Evolutionary conservation across 2,797 vertebrate genomes (phyloP), one percentile per base, ranked within the genome.

Genomic region (Poeciliopsis gracilis): DNA sequence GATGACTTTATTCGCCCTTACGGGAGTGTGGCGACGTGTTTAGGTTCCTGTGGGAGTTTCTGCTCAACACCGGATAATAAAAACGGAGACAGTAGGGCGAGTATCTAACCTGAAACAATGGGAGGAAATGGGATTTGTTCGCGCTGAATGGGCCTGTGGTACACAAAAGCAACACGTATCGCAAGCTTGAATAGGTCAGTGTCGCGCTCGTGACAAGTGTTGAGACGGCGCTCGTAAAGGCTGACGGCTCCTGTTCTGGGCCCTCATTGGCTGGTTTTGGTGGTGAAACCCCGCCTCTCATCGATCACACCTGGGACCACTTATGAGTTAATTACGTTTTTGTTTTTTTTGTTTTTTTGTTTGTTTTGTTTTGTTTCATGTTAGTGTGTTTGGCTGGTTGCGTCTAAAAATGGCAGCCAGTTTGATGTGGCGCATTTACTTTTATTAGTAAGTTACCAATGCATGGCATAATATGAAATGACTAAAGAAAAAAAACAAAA

Each of bases 51-150:
- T 69, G 73, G 75, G 76, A 66, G 57, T 79, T 80, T 84, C 63
- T 80, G 51, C 45, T 78, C 76, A 43, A 78, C 0, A 8, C 70
- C 2, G 72, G 49, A 90, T 88, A 87, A 87, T 70, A 78, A 78
- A 46, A 38, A 66, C 77, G 76, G 75, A 85, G 83, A 88, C 82
- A 79, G 80, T 86, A 73, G 55, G 38, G 80, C 77, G 84, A 77
- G 90, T 33, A 84, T 84, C 86, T 86, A 84, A 82, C 66, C 47
- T 47, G 78, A 82, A 88, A 94, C 90, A 93, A 91, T 83, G 30
- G 76, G 38, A 90, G 91, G 91, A 90, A 89, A 84, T 45, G 23
- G 67, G 66, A 46, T 33, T 70, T 55, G 75, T 71, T 80, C 3
- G 49, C 16, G 49, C 47, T 70, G 2, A 13, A 57, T 77, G n/a